These are phyloP conservation scores for Autographa gamma DNA, from an alignment of 2,888 invertebrate species.

Conservation along the genomic window DNA sequence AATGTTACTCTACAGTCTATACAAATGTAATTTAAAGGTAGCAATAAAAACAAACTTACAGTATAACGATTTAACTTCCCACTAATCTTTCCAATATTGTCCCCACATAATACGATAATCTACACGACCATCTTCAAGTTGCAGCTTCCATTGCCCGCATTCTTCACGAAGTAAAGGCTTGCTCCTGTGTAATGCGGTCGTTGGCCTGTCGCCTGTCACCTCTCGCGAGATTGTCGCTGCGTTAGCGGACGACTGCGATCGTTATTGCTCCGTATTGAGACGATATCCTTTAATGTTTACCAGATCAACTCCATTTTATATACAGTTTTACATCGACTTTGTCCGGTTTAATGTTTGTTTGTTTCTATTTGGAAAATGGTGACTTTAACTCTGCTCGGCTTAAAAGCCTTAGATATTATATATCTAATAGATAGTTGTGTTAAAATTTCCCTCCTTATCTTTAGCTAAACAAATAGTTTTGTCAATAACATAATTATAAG, in stretches of 20 bases:
- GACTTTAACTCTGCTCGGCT: too few species aligned
- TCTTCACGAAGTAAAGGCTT: constrained; percentile 1
- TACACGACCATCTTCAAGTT: neutral
- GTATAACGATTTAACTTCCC: neutral
- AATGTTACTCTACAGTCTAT: too few species aligned
- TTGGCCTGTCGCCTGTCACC: constrained; percentile 20
- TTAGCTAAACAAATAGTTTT: neutral
- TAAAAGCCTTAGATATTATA: too few species aligned
- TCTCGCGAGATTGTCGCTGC: constrained; percentile 15
- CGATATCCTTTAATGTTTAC: constrained; percentile 29
- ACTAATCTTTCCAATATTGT: neutral
- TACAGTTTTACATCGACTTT: constrained; percentile 5
- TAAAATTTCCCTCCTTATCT: neutral
- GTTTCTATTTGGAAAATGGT: too few species aligned
- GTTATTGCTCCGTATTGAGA: constrained; percentile 33
- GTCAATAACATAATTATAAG: neutral
- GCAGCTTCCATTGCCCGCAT: constrained; percentile 4
- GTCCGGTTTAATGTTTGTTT: neutral
- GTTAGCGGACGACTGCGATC: constrained; percentile 21
- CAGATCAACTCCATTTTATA: constrained; percentile 16
- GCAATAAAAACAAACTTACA: neutral
- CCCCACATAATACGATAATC: neutral
- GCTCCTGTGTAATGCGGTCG: constrained; percentile 18
- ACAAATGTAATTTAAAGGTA: too few species aligned
- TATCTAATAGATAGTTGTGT: too few species aligned